Base-by-base conservation (phyloP, 2,797 vertebrate species). In the Neosilurus hyrtlii region DNA sequence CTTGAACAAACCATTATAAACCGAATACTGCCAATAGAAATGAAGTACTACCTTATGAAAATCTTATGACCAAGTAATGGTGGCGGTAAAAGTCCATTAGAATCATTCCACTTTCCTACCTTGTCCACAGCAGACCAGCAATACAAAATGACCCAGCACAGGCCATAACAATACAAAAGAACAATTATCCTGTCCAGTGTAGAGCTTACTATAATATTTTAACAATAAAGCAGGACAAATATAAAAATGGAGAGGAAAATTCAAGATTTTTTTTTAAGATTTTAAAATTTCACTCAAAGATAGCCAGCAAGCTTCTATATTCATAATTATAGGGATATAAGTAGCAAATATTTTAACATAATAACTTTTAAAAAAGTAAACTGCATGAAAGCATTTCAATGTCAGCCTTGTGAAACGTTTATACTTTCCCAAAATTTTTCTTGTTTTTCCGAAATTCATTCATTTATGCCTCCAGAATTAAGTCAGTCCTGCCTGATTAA, bases 31-130 rank as follows among this genome's bases (percentile, higher is more conserved):
- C 37, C 26, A 59, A 37, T 1, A 71, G 59, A 65, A 80, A 59
- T 57, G 4, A 80, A 78, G 62, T 59, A 67, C 56, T 37, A 12
- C 4, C 30, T 67, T 68, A 43, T 56, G 62, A 37, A n/a, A 37
- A 63, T 24, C 26, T 66, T 24, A 75, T 3, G 30, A 51, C 49
- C 12, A 79, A 18, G 18, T 75, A 56, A 68, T 3, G 20, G 30
- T 61, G 56, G 74, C 18, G 15, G 54, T 83, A 84, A 81, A 84
- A 65, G 30, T 20, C 24, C 49, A 30, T 82, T 12, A 74, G 56
- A 37, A 22, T 11, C 9, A 10, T 37, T 59, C 56, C 14, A 15
- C 2, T 4, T 61, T 4, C 30, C 30, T 26, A 22, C 26, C 35
- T 70, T 26, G n/a, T 72, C 49, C 10, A 22, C 22, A 5, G 70